phyloP scores from a whole-genome alignment of 2,113 vertebrate genomes.

The Garra rufa region DNA sequence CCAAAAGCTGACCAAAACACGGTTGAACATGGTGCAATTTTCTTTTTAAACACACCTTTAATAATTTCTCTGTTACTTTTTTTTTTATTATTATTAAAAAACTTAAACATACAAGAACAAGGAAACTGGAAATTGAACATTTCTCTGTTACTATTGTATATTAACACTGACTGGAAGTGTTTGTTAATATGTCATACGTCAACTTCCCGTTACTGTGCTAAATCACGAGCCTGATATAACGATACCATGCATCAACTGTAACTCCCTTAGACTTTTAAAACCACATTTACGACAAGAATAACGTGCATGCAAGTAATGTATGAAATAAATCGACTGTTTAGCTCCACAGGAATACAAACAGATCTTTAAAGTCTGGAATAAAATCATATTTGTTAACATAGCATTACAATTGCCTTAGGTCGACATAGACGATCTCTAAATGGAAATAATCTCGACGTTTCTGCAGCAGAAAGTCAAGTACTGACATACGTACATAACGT shows the following conservation, averaged over 20 bases:
- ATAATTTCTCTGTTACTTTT: too few species aligned
- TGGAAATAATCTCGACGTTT: too few species aligned
- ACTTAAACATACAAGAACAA: too few species aligned
- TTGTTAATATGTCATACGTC: background rate
- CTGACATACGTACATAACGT: background rate
- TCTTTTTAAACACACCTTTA: too few species aligned
- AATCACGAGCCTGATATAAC: background rate
- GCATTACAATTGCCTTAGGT: too few species aligned
- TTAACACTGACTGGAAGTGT: background rate
- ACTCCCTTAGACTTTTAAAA: too few species aligned
- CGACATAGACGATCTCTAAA: too few species aligned
- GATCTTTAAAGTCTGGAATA: background rate
- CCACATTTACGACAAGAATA: background rate
- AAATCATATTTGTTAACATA: background rate
- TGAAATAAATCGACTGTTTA: background rate
- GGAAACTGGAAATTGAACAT: too few species aligned
- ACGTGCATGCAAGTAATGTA: background rate
- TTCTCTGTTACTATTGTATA: background rate
- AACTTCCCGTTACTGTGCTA: background rate
- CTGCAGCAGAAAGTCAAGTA: background rate
- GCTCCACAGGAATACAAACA: background rate
- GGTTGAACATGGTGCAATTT: background rate
- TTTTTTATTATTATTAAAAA: too few species aligned
- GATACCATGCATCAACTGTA: background rate
- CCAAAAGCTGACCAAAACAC: background rate